Evolutionary conservation across 2,797 vertebrate species (phyloP), one percentile per base, ranked within the genome.

Genomic region (Lepilemur septentrionalis): DNA sequence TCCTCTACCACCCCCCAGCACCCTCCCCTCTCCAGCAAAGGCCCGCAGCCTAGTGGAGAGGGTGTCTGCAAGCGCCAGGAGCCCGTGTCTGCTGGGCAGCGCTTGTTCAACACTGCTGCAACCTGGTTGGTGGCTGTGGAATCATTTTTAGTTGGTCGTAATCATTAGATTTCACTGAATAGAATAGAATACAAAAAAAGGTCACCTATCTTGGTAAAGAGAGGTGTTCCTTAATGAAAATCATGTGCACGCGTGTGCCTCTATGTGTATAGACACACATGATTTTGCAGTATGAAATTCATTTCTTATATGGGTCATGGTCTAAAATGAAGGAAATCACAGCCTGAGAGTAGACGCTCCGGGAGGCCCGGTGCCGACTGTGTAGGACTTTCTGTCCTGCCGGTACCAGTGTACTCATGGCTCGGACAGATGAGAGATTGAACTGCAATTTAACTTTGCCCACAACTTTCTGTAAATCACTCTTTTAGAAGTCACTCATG

Each of bases 251-350:
- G 18, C 2, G 2, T 18, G 25, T 43, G 41, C 25, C 4, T 63
- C 23, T 61, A 2, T 75, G 32, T 7, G 28, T 28, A 8, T 38
- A 2, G 8, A 35, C 4, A 0, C 18, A 5, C 1, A 8, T 0
- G 7, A 22, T 32, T 83, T 38, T 46, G 14, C 38, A 12, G 15
- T 2, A 9, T 38, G 30, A 50, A 73, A 35, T 23, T 2, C 25
- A 63, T 84, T 57, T 76, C 22, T 63, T 57, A 20, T 12, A 2
- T 1, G 18, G 6, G 2, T 50, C 35, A 20, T 22, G 7, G 83
- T 59, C 70, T 41, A 7, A 32, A n/a, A 46, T 30, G 4, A 9
- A 46, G 7, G 22, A 59, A 25, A 14, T 30, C 12, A 52, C 41
- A 28, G 38, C 17, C 13, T 50, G 25, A 15, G 30, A 69, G 72